A percentile compares a stretch with the other conserved stretches of the same genome.
These are phyloP conservation scores for Diarsia dahlii DNA, from an alignment of 2,888 invertebrate species.

Conservation along the genomic window DNA sequence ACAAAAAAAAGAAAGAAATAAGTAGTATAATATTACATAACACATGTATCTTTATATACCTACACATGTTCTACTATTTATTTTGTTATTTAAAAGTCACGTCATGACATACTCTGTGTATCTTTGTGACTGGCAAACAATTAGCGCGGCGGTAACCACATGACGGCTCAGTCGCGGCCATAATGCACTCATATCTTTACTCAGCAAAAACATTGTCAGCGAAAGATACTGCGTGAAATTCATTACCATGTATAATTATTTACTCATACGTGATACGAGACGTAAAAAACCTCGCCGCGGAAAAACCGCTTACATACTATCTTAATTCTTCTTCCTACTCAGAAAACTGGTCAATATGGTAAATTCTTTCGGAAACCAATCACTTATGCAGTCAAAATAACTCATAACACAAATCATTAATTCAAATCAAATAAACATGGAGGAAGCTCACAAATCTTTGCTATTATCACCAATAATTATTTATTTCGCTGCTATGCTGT, in stretches of 20 bases:
- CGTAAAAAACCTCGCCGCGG: constrained; percentile 10
- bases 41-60: neutral
- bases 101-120: constrained; percentile 21
- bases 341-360: neutral
- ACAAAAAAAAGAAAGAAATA: neutral
- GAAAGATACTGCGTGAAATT: constrained; percentile 50
- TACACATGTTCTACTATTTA: neutral
- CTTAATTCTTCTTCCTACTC: constrained; percentile 31
- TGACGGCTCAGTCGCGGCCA: constrained; percentile 28
- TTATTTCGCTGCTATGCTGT: constrained; percentile 36
- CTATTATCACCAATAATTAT: constrained; percentile 45
- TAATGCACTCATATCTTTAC: constrained; percentile 41
- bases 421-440: constrained; percentile 39
- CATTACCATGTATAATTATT: constrained; percentile 36
- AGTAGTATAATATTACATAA: too few species aligned
- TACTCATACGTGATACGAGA: constrained; percentile 14
- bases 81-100: constrained; percentile 24
- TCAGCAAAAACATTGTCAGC: constrained; percentile 47
- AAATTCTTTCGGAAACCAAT: constrained; percentile 29
- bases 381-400: constrained; percentile 10
- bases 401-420: constrained; percentile 13
- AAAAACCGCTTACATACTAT: neutral
- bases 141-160: constrained; percentile 51
- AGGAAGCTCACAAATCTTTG: constrained; percentile 29
- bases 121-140: constrained; percentile 39